Evolutionary conservation across 2,113 vertebrate species (phyloP).

Genomic region (Chiloscyllium plagiosum): DNA sequence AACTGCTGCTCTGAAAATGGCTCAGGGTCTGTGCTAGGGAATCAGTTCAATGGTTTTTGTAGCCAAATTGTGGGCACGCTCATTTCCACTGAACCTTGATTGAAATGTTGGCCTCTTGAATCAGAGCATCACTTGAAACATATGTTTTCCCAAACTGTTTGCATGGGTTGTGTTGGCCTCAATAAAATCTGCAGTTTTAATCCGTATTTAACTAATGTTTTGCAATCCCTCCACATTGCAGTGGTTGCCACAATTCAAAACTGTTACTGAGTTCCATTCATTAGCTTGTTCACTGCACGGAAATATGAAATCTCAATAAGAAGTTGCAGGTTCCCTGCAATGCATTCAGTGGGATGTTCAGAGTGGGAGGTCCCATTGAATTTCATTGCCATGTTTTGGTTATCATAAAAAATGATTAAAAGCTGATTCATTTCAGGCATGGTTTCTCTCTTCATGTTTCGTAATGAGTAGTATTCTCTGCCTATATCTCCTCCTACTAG

Average conservation of each 20-base stretch:
- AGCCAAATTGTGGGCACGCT: neutral
- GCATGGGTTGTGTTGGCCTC: neutral
- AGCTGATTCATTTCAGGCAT: neutral
- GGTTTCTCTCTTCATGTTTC: neutral
- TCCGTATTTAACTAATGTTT: neutral
- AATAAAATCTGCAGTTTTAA: neutral
- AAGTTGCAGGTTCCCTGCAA: neutral
- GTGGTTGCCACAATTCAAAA: neutral
- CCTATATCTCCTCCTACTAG: neutral
- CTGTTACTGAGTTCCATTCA: neutral
- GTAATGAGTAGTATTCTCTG: neutral
- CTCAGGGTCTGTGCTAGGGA: neutral
- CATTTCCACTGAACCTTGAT: neutral
- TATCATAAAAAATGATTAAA: neutral
- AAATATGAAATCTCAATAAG: neutral
- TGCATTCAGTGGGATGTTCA: neutral
- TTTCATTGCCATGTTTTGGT: neutral
- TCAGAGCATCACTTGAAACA: neutral
- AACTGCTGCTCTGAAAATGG: neutral
- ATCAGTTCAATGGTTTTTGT: neutral
- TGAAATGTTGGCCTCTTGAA: neutral
- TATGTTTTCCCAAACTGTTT: neutral
- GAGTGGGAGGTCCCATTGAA: neutral
- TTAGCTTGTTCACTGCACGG: neutral
- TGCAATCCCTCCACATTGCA: neutral